phyloP scores from a whole-genome alignment of 2,113 vertebrate species.

The Hepsetus odoe region DNA sequence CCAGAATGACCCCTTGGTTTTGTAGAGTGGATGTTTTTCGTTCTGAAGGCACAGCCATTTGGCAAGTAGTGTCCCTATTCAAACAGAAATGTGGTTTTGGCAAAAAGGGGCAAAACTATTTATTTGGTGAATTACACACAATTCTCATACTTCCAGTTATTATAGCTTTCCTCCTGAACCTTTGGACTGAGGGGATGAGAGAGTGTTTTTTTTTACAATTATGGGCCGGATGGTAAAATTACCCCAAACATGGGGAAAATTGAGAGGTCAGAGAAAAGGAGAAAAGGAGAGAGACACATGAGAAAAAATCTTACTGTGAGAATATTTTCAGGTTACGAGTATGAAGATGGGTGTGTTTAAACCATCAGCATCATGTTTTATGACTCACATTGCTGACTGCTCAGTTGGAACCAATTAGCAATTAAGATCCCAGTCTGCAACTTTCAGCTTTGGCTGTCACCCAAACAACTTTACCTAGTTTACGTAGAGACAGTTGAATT shows the following conservation, averaged over 20 bases:
- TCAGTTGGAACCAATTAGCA: neutral
- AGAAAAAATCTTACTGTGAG: neutral
- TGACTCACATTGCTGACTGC: neutral
- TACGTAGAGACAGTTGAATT: neutral
- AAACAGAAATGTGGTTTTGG: conserved; percentile 35
- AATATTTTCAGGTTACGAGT: conserved; percentile 9
- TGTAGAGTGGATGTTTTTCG: conserved; percentile 24
- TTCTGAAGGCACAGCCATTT: conserved; percentile 25
- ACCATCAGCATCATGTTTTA: neutral
- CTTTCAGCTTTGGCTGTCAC: neutral
- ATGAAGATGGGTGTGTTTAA: neutral
- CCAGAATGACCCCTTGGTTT: conserved; percentile 14
- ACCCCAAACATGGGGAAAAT: conserved; percentile 2
- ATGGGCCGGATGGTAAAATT: conserved; percentile 26
- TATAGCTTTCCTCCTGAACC: conserved; percentile 45
- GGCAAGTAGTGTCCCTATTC: conserved; percentile 18
- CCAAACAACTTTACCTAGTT: neutral
- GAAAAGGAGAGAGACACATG: neutral
- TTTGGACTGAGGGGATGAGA: conserved; percentile 16
- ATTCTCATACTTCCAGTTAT: conserved; percentile 26
- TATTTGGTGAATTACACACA: conserved; percentile 31
- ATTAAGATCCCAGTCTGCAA: neutral
- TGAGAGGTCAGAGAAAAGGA: neutral
- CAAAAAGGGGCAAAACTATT: conserved; percentile 18
- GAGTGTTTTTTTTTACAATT: conserved; percentile 35